Base-by-base conservation (phyloP, 2,888 invertebrate genomes). In the Lasioglossum leucozonium region DNA sequence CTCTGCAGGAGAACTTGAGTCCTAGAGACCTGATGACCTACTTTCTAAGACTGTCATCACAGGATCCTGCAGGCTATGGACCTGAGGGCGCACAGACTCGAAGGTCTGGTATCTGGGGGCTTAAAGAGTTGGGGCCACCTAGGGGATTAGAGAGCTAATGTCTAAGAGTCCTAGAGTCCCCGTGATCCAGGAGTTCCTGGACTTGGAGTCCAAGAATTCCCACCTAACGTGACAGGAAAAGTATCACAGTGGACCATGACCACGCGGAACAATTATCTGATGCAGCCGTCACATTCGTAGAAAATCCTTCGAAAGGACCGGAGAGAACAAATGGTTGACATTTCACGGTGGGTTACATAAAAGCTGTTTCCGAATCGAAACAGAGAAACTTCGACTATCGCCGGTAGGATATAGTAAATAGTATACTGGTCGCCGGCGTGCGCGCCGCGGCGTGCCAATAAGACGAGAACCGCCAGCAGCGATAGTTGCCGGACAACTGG, bases 401-500 rank as follows among this genome's bases (percentile, higher is more conserved):
- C 76, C 34, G 58, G 26, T 13, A 5, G 62, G 79, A 77, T 75
- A 80, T 79, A 22, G 75, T 69, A 77, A 72, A 80, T 79, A 22
- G 75, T 69, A 83, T 71, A 78, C 77, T 62, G 76, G 67, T 40
- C 4, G 74, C 58, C 73, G 42, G 5, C n/a, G 51, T 51, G 30
- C 58, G 34, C 34, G 26, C 26, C 58, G 81, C 58, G 71, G 55
- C 47, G 51, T 58, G 65, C 67, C 81, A 84, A 85, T 84, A 87
- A 88, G 74, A 83, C 74, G 72, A 78, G 84, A 85, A 88, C 69
- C 37, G 75, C 74, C 79, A 72, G 72, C 72, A 84, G 89, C 82
- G 85, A 89, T 88, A 89, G 88, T 88, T 87, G 89, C 81, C 65
- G 85, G 79, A 82, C 84, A 80, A 79, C 79, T 67, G 75, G 77